Evolutionary conservation across 2,888 invertebrate species (phyloP).

Genomic region (Chrysodeixis includens): DNA sequence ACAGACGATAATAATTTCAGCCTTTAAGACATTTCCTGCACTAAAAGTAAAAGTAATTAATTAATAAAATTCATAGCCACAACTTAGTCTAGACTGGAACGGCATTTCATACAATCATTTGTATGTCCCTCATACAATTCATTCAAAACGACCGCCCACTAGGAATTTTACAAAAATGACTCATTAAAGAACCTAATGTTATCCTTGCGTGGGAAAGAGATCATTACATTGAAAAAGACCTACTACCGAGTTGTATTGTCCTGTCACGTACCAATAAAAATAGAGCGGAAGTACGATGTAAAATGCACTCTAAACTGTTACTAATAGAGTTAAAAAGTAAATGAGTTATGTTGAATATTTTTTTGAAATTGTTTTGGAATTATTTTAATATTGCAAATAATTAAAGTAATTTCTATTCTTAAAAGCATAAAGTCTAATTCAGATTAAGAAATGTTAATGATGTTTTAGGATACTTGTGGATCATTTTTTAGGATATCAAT

Average conservation of each 20-base stretch:
- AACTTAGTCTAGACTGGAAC: slow-evolving; percentile 1
- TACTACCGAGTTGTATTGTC: slow-evolving; percentile 44
- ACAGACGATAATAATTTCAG: background rate
- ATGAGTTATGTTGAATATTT: too few species aligned
- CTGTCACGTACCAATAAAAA: slow-evolving; percentile 44
- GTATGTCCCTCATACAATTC: slow-evolving; percentile 23
- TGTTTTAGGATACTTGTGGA: too few species aligned
- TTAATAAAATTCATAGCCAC: slow-evolving; percentile 37
- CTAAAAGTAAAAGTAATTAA: slow-evolving; percentile 25
- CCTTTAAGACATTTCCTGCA: background rate
- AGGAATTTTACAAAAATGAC: slow-evolving; percentile 39
- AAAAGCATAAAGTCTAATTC: too few species aligned
- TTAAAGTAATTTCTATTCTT: too few species aligned
- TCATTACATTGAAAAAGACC: slow-evolving; percentile 43
- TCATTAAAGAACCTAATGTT: slow-evolving; percentile 50
- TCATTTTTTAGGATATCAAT: too few species aligned
- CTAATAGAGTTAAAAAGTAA: slow-evolving; percentile 19
- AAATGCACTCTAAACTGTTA: background rate
- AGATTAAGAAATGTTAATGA: too few species aligned
- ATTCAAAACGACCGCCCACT: slow-evolving; percentile 38
- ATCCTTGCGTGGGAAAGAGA: slow-evolving; percentile 48
- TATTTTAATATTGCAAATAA: too few species aligned
- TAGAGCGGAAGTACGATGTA: background rate
- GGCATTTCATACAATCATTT: slow-evolving; percentile 35
- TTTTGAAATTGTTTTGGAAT: too few species aligned